Evolutionary conservation across 30 jellyfish, hydroid and myxozoan species (phyloP), one percentile per base, ranked within the genome.

Genomic region (Euphysa ruthae): DNA sequence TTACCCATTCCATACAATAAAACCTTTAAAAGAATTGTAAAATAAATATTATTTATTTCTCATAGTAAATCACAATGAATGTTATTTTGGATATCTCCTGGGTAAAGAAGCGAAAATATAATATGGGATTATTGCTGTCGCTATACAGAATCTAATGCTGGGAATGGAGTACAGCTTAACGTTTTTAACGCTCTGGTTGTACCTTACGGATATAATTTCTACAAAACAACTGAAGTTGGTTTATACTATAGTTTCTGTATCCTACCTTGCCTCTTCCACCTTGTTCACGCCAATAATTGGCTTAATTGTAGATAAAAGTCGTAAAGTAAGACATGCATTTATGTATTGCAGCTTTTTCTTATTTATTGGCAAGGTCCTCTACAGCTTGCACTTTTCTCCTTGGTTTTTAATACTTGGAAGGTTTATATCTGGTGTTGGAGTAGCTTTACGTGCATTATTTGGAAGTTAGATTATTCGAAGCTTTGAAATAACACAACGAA

Each of bases 361-460:
- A 13, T 8, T 75, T 7, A 33, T 75, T 21, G 89, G 89, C 13
- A 75, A 75, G 32, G n/a, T 75, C 4, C 27, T 61, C 15, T 75
- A 75, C 42, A 29, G 83, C 6, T 16, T 75, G 12, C 89, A 29
- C 7, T 75, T 46, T 58, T 75, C 89, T 14, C 84, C 84, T 0
- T 35, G 80, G 89, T 16, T 63, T 3, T 44, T 58, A 43, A 42
- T 75, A 4, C 2, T 31, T n/a, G 89, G 89, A 1, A 79, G 89
- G 19, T 66, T 75, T 19, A 43, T 75, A 12, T 73, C 84, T 32
- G 89, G 89, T 4, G 57, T 31, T 15, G 84, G 43, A n/a, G 89
- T 38, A 4, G 78, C 64, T 18, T 26, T 55, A 29, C 32, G 79
- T 12, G 54, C 83, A 4, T 75, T 69, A 4, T 61, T 69, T 8